A percentile compares a stretch with the other conserved stretches of the same genome.
Evolutionary conservation across 2,113 vertebrate species (phyloP).

Genomic region (Engraulis encrasicolus): DNA sequence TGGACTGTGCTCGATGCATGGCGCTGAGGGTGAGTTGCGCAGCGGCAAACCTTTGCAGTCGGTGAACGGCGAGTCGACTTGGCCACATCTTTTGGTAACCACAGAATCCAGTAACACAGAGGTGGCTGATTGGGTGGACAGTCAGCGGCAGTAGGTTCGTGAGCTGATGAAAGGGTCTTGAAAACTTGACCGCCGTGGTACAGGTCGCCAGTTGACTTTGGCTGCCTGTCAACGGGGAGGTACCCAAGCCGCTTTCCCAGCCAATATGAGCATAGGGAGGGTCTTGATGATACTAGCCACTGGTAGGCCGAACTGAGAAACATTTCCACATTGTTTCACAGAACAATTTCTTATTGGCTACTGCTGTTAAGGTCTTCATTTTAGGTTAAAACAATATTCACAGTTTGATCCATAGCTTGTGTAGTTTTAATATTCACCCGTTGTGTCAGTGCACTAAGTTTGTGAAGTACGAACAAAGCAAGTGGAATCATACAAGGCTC

Average conservation of each 20-base stretch:
- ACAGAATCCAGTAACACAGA: neutral
- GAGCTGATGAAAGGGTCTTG: neutral
- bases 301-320: no score
- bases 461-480: no score
- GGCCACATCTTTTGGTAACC: constrained; percentile 69
- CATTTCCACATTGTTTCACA: no score
- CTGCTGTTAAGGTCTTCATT: no score
- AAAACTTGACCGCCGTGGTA: neutral
- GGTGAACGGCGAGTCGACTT: constrained; percentile 60
- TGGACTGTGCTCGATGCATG: constrained; percentile 66
- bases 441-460: no score
- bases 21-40: constrained; percentile 51
- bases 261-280: neutral
- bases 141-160: neutral
- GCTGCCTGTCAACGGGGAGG: neutral
- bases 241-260: neutral
- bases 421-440: no score
- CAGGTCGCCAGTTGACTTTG: neutral
- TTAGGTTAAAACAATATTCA: no score
- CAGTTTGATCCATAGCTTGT: no score
- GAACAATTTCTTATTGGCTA: no score
- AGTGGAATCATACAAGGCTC: no score
- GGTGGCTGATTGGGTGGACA: neutral
- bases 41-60: constrained; percentile 59
- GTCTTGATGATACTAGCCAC: no score